phyloP scores from a whole-genome alignment of 2,113 vertebrate species.

The Dicaeum eximium region DNA sequence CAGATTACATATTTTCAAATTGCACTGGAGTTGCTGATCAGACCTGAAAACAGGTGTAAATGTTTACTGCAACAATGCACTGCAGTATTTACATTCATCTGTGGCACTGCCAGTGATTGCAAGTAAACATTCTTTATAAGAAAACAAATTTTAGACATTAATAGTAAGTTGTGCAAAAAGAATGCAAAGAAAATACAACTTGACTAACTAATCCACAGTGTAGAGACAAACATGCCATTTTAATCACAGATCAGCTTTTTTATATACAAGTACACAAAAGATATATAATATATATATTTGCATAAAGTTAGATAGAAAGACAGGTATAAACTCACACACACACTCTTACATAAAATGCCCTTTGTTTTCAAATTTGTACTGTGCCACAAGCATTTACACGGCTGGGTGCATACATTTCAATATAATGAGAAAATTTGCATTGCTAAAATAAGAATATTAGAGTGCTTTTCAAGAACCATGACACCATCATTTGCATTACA shows the following conservation, averaged over 20 bases:
- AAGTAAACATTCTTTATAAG: background rate
- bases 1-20: background rate
- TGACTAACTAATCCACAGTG: background rate
- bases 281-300: background rate
- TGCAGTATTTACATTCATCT: background rate
- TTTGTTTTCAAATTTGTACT: background rate
- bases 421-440: slow-evolving; percentile 19
- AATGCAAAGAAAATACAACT: background rate
- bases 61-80: background rate
- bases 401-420: slow-evolving; percentile 10
- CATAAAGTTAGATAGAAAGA: background rate
- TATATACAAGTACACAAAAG: background rate
- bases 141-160: background rate
- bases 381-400: background rate
- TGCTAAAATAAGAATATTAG: slow-evolving; percentile 33
- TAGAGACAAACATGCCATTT: background rate
- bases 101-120: background rate
- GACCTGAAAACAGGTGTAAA: slow-evolving; percentile 6
- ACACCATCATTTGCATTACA: slow-evolving; percentile 30
- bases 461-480: slow-evolving; percentile 28
- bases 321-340: background rate
- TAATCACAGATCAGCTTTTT: background rate
- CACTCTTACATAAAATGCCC: background rate
- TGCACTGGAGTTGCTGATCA: background rate
- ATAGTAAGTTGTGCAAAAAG: background rate